A percentile compares a stretch with the other conserved stretches of the same genome.
phyloP scores from a whole-genome alignment of 1,140 invertebrate genomes.

The Cephus cinctus region DNA sequence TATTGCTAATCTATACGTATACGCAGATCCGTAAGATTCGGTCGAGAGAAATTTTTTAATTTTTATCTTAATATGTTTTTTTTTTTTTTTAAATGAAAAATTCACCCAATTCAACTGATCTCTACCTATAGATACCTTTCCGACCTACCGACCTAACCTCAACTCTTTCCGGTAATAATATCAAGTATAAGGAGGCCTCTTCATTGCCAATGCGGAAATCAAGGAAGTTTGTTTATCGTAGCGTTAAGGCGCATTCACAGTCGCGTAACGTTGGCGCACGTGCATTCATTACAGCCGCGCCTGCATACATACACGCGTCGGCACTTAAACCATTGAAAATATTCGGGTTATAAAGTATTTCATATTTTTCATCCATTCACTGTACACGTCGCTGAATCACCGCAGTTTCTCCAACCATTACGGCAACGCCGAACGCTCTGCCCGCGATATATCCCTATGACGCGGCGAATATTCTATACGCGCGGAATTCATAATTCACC shows the following conservation, averaged over 20 bases:
- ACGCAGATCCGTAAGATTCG: too few species aligned
- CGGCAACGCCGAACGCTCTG: too few species aligned
- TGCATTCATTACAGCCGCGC: slow-evolving; percentile 11
- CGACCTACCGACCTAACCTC: not conserved
- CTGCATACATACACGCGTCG: not conserved
- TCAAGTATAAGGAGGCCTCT: slow-evolving; percentile 3
- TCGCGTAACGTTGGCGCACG: slow-evolving; percentile 7
- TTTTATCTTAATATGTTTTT: too few species aligned
- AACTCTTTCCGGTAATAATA: slow-evolving; percentile 23
- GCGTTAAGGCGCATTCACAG: slow-evolving; percentile 8
- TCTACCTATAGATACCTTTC: not conserved
- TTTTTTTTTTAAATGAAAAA: too few species aligned
- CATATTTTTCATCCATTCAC: not conserved
- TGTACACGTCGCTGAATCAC: not conserved
- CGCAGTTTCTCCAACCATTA: too few species aligned
- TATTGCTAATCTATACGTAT: too few species aligned
- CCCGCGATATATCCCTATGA: too few species aligned
- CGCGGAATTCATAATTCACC: too few species aligned
- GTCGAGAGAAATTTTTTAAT: too few species aligned
- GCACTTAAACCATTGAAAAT: not conserved
- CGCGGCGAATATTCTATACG: too few species aligned
- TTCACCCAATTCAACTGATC: not conserved
- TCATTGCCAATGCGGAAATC: not conserved
- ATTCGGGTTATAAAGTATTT: not conserved
- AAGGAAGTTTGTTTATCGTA: slow-evolving; percentile 10